phyloP scores from a whole-genome alignment of 1,140 invertebrate genomes.

The Caenorhabditis remanei region DNA sequence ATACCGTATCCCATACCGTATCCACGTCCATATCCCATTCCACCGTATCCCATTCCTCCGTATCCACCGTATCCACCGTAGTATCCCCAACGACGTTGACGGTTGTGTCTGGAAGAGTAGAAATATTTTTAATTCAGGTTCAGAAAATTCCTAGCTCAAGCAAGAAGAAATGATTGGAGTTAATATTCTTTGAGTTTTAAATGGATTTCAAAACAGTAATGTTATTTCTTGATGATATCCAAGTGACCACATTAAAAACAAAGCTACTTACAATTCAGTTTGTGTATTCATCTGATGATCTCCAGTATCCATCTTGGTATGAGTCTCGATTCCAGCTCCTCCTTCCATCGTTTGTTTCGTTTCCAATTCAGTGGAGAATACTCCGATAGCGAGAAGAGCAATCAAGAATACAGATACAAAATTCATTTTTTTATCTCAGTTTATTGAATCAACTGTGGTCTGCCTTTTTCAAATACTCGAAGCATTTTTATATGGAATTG shows the following conservation, averaged over 20 bases:
- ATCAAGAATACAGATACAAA: not conserved
- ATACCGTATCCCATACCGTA: conserved; percentile 19
- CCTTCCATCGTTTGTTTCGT: too few relatives aligned
- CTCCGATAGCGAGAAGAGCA: not conserved
- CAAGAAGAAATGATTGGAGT: too few relatives aligned
- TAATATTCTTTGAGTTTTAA: too few relatives aligned
- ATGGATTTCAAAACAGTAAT: too few relatives aligned
- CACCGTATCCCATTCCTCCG: conserved; percentile 34
- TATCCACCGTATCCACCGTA: conserved; percentile 24
- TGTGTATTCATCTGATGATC: too few relatives aligned
- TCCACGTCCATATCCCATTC: conserved; percentile 13
- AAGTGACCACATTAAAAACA: too few relatives aligned
- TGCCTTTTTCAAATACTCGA: not conserved
- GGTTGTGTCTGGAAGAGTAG: not conserved
- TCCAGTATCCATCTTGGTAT: too few relatives aligned
- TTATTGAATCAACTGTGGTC: not conserved
- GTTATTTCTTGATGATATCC: too few relatives aligned
- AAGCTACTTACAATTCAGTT: too few relatives aligned
- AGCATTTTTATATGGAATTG: not conserved
- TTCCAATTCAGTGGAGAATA: not conserved
- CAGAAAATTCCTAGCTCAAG: not conserved
- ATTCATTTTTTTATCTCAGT: not conserved
- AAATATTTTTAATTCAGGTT: not conserved
- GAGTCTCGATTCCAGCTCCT: too few relatives aligned
- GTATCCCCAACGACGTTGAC: conserved; percentile 13